Evolutionary conservation across 2,888 invertebrate genomes (phyloP).

Genomic region (Heliconius ismenius): DNA sequence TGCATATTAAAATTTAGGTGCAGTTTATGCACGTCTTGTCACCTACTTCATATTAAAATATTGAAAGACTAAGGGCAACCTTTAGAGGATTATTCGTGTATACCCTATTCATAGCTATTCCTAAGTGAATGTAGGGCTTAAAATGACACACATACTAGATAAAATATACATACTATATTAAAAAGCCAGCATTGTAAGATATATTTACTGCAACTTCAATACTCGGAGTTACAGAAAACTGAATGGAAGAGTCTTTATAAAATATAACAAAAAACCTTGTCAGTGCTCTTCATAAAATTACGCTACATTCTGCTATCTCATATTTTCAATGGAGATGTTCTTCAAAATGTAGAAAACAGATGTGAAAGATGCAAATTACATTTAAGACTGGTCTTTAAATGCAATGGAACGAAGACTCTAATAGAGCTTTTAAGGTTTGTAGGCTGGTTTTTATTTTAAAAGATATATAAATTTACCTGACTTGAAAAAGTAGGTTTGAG

Average conservation of each 20-base stretch:
- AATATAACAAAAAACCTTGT: constrained; percentile 27
- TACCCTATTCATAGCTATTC: neutral
- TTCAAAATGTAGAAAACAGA: constrained; percentile 23
- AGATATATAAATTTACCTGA: constrained; percentile 6
- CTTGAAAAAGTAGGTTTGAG: constrained; percentile 12
- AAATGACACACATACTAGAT: neutral
- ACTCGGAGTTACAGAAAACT: constrained; percentile 16
- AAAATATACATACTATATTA: neutral
- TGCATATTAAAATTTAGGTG: neutral
- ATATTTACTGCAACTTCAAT: constrained; percentile 21
- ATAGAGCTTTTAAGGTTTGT: constrained; percentile 19
- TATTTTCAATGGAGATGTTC: constrained; percentile 25
- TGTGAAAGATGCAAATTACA: constrained; percentile 26
- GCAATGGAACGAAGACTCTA: constrained; percentile 18
- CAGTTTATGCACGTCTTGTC: neutral
- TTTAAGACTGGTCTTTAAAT: constrained; percentile 23
- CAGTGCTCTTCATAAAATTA: constrained; percentile 26
- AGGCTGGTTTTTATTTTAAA: constrained; percentile 16
- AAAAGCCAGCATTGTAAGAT: constrained; percentile 5
- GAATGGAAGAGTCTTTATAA: constrained; percentile 12
- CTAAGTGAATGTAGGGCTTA: constrained; percentile 1
- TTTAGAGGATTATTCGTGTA: neutral
- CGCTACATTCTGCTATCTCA: constrained; percentile 23
- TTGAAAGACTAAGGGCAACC: neutral
- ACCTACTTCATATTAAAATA: neutral